These are phyloP conservation scores for Ambastaia sidthimunki DNA, from an alignment of 2,797 vertebrate genomes.

Conservation along the genomic window DNA sequence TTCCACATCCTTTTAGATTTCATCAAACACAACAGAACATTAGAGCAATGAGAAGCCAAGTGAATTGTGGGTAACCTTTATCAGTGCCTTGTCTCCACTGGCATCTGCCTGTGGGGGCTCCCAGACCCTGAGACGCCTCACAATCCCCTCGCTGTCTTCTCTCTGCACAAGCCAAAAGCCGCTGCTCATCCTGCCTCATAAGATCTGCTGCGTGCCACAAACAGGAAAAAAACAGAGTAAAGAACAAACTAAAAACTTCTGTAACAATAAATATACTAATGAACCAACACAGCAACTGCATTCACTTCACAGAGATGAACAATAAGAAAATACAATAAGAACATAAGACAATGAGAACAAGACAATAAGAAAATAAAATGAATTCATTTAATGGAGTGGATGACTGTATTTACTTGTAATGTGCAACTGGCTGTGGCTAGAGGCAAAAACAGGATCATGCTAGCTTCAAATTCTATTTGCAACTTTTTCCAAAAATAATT, in stretches of 20 bases:
- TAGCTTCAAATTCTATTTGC: too few species aligned
- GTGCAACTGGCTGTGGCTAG: too few species aligned
- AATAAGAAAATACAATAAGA: neutral
- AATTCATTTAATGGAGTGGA: neutral
- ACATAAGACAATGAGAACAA: neutral
- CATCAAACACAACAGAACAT: slow-evolving; percentile 6
- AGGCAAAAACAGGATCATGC: too few species aligned
- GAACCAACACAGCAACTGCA: neutral
- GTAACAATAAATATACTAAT: neutral
- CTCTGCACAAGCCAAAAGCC: slow-evolving; percentile 84
- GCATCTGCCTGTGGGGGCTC: slow-evolving; percentile 86
- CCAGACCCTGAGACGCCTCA: slow-evolving; percentile 86
- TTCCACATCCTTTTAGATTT: slow-evolving; percentile 4
- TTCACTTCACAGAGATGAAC: neutral
- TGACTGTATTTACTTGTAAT: too few species aligned
- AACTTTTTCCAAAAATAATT: too few species aligned
- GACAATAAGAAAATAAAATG: neutral
- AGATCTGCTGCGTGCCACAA: slow-evolving; percentile 57
- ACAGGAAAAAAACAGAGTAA: slow-evolving; percentile 4
- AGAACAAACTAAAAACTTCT: neutral
- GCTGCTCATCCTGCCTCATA: slow-evolving; percentile 69
- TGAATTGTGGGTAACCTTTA: slow-evolving; percentile 78
- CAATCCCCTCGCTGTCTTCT: slow-evolving; percentile 85
- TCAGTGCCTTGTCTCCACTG: slow-evolving; percentile 92
- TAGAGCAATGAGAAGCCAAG: slow-evolving; percentile 10